phyloP scores from a whole-genome alignment of 2,888 invertebrate genomes.

The Sipha maydis region DNA sequence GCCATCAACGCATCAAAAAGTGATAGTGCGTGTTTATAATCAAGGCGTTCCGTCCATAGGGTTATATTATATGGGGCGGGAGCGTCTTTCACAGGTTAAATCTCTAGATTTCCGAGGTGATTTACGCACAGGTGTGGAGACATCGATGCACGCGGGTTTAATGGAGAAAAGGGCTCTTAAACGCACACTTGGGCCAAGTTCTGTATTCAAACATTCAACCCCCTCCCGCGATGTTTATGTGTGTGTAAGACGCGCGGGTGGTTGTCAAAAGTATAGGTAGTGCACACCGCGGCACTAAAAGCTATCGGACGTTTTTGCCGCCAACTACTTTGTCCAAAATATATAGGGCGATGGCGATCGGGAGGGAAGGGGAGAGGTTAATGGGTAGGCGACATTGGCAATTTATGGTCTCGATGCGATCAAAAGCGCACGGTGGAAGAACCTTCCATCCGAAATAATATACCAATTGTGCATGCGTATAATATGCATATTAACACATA shows the following conservation, averaged over 20 bases:
- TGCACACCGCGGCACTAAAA: conserved; percentile 13
- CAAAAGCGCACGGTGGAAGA: conserved; percentile 47
- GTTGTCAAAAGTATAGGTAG: conserved; percentile 47
- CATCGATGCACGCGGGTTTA: conserved; percentile 30
- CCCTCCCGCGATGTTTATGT: neutral
- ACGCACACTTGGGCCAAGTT: conserved; percentile 60
- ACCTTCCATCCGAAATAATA: conserved; percentile 52
- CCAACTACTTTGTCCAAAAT: conserved; percentile 46
- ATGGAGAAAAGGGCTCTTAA: conserved; percentile 56
- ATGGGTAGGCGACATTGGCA: conserved; percentile 18
- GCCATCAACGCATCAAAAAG: neutral
- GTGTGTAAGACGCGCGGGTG: neutral
- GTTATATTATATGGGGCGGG: neutral
- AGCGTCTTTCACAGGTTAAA: conserved; percentile 42
- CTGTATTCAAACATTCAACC: conserved; percentile 47
- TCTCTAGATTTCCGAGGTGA: conserved; percentile 28
- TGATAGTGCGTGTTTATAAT: conserved; percentile 1
- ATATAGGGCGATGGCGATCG: conserved; percentile 4
- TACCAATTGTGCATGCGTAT: conserved; percentile 21
- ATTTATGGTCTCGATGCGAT: conserved; percentile 50
- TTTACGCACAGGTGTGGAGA: conserved; percentile 44
- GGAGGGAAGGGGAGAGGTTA: neutral
- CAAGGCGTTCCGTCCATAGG: neutral
- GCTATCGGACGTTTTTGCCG: conserved; percentile 56
- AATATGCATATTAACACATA: neutral